These are phyloP conservation scores for Fissipunctia ypsillon DNA, from an alignment of 2,888 invertebrate genomes.

Conservation along the genomic window DNA sequence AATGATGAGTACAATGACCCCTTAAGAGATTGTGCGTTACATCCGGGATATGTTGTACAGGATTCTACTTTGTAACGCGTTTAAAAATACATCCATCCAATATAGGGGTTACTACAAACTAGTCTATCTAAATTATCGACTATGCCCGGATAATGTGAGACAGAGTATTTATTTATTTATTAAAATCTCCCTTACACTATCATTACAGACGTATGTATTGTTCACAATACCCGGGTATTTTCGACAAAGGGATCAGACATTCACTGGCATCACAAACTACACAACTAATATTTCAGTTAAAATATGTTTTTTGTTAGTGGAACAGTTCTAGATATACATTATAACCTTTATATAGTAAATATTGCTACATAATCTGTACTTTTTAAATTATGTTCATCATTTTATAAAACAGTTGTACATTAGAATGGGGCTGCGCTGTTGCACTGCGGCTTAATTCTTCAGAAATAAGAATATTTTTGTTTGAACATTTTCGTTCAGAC, in stretches of 20 bases:
- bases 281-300: constrained; percentile 44
- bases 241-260: constrained; percentile 33
- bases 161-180: no score
- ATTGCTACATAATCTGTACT: constrained; percentile 61
- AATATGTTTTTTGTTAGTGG: constrained; percentile 63
- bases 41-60: no score
- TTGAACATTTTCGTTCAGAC: constrained; percentile 11
- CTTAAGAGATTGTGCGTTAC: no score
- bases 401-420: constrained; percentile 64
- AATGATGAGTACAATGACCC: no score
- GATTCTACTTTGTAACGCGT: constrained; percentile 49
- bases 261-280: constrained; percentile 49
- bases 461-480: constrained; percentile 38
- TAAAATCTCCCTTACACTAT: no score
- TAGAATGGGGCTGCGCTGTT: constrained; percentile 23
- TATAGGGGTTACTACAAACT: constrained; percentile 41
- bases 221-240: constrained; percentile 33
- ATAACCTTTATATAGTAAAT: constrained; percentile 63
- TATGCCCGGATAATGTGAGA: constrained; percentile 28
- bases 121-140: constrained; percentile 34
- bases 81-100: constrained; percentile 65
- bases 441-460: constrained; percentile 46
- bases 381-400: constrained; percentile 56
- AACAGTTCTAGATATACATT: constrained; percentile 67
- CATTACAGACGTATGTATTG: no score